These are phyloP conservation scores for Pocillopora meandrina DNA, from an alignment of 92 coral and sea anemone genomes.

Conservation along the genomic window DNA sequence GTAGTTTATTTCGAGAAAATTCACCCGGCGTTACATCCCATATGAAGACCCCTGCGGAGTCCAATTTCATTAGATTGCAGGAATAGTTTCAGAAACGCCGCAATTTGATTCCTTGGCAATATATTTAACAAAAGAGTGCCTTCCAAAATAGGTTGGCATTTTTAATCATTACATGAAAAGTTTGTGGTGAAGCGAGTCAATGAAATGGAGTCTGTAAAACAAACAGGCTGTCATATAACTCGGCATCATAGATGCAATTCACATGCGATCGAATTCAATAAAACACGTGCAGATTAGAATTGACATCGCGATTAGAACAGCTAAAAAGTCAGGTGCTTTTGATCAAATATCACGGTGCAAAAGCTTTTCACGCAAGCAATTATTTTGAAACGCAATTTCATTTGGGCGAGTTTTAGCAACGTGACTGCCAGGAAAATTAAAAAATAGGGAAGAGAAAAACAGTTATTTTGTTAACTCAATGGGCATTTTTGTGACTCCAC, in stretches of 20 bases:
- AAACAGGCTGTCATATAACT: slow-evolving; percentile 33
- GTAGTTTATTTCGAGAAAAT: neutral
- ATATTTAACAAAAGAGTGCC: neutral
- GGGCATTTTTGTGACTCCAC: neutral
- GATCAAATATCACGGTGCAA: slow-evolving; percentile 36
- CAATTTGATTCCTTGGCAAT: slow-evolving; percentile 26
- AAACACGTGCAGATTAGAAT: slow-evolving; percentile 45
- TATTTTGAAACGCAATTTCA: slow-evolving; percentile 12
- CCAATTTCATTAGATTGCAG: slow-evolving; percentile 11
- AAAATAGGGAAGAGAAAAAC: neutral
- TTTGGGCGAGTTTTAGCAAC: slow-evolving; percentile 11
- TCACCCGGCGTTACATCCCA: slow-evolving; percentile 28
- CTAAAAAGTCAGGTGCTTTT: slow-evolving; percentile 40
- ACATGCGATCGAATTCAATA: slow-evolving; percentile 40
- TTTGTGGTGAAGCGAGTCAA: neutral
- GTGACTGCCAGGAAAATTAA: neutral
- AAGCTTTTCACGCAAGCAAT: slow-evolving; percentile 19
- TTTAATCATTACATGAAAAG: neutral
- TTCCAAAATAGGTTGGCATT: neutral
- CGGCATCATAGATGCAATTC: slow-evolving; percentile 24
- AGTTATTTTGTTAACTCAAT: neutral
- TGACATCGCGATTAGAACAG: slow-evolving; percentile 23
- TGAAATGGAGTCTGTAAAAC: slow-evolving; percentile 3
- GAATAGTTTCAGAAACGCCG: slow-evolving; percentile 15
- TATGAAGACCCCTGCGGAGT: slow-evolving; percentile 13